These are phyloP conservation scores for Lateolabrax maculatus DNA, from an alignment of 2,797 vertebrate genomes.

Conservation along the genomic window DNA sequence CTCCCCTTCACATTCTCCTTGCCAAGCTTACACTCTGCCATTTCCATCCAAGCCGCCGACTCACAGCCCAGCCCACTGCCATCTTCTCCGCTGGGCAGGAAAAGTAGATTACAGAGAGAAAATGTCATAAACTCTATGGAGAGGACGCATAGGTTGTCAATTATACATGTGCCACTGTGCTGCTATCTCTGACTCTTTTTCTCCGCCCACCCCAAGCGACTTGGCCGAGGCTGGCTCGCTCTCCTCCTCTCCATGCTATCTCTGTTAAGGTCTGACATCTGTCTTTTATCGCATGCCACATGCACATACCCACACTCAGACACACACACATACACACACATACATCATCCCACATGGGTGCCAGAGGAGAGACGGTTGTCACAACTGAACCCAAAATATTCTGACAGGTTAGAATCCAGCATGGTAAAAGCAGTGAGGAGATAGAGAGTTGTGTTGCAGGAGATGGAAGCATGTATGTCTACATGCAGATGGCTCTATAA, in stretches of 20 bases:
- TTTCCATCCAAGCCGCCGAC: slow-evolving; percentile 61
- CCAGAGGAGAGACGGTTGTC: slow-evolving; percentile 52
- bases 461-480: slow-evolving; percentile 43
- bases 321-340: slow-evolving; percentile 11
- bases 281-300: slow-evolving; percentile 68
- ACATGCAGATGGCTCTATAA: slow-evolving; percentile 73
- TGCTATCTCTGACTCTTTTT: slow-evolving; percentile 60
- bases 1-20: slow-evolving; percentile 53
- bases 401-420: slow-evolving; percentile 62
- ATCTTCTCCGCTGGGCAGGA: slow-evolving; percentile 56
- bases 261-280: slow-evolving; percentile 67
- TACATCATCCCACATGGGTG: slow-evolving; percentile 42
- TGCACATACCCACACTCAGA: background rate
- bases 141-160: slow-evolving; percentile 78
- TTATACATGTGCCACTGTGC: slow-evolving; percentile 78
- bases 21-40: slow-evolving; percentile 71
- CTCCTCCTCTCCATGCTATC: slow-evolving; percentile 51
- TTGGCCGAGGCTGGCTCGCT: slow-evolving; percentile 37
- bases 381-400: slow-evolving; percentile 66
- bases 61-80: slow-evolving; percentile 54
- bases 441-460: slow-evolving; percentile 29
- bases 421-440: slow-evolving; percentile 11
- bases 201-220: slow-evolving; percentile 65
- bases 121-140: slow-evolving; percentile 77
- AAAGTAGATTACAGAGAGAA: slow-evolving; percentile 75